Conservation (phyloP, 2,113 vertebrate species). For the Spheniscus mendiculus region DNA sequence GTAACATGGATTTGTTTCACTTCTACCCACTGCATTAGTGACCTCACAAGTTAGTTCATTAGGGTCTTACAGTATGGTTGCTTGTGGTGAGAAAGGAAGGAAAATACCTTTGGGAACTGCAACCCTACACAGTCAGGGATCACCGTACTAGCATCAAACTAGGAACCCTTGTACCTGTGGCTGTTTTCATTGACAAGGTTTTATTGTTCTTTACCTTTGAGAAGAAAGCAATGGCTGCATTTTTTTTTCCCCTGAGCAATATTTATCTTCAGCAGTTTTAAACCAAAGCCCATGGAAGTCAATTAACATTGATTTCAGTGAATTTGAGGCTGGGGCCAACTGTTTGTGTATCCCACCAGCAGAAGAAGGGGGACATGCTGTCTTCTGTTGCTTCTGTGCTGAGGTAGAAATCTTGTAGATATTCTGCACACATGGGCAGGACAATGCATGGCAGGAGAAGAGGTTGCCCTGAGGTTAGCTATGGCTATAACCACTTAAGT, state of each 20-base stretch:
- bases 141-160: neutral
- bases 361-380: neutral
- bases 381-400: neutral
- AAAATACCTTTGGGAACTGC: neutral
- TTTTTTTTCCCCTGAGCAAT: neutral
- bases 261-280: neutral
- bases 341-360: neutral
- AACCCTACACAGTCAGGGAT: neutral
- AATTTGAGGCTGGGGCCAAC: neutral
- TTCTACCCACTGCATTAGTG: neutral
- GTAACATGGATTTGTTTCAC: neutral
- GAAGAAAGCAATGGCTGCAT: neutral
- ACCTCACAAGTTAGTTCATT: neutral
- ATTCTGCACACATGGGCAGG: neutral
- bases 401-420: neutral
- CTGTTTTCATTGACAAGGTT: neutral
- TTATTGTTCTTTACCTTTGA: neutral
- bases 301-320: neutral
- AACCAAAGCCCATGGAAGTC: neutral
- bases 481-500: neutral
- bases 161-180: neutral
- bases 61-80: neutral
- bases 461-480: neutral
- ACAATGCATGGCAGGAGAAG: neutral
- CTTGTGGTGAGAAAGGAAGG: neutral